phyloP scores from a whole-genome alignment of 2,888 invertebrate genomes.

The Theretra japonica region DNA sequence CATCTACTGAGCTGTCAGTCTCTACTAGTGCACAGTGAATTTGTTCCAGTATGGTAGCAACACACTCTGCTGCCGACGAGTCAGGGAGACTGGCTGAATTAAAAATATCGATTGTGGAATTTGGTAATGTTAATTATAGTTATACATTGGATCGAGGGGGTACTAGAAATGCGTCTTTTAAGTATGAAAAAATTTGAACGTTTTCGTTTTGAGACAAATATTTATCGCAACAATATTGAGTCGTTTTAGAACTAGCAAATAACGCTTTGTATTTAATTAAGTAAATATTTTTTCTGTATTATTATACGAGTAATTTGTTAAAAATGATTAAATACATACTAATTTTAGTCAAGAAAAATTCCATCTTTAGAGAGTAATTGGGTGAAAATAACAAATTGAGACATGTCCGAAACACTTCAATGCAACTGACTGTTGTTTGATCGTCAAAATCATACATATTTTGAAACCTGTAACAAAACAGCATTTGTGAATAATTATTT shows the following conservation, averaged over 20 bases:
- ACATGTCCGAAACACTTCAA: conserved; percentile 85
- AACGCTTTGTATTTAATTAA: no score
- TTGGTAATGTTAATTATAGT: background rate
- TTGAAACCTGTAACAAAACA: conserved; percentile 65
- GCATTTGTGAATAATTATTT: no score
- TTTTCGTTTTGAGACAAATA: no score
- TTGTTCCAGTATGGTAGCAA: conserved; percentile 62
- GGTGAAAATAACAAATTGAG: conserved; percentile 59
- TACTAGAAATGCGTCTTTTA: background rate
- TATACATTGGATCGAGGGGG: no score
- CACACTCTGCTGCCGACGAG: conserved; percentile 48
- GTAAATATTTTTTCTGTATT: background rate
- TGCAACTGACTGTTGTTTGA: conserved; percentile 77
- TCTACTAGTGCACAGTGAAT: conserved; percentile 57
- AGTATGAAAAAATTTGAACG: no score
- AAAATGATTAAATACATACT: conserved; percentile 36
- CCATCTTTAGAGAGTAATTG: conserved; percentile 59
- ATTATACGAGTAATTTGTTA: conserved; percentile 20
- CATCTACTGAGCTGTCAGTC: conserved; percentile 52
- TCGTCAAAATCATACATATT: conserved; percentile 85
- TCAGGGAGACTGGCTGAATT: conserved; percentile 54
- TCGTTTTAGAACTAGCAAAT: background rate
- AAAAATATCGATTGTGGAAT: background rate
- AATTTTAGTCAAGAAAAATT: conserved; percentile 60
- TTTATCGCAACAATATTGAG: no score